Conservation (phyloP, 2,113 vertebrate species). For the Enhydra lutris region DNA sequence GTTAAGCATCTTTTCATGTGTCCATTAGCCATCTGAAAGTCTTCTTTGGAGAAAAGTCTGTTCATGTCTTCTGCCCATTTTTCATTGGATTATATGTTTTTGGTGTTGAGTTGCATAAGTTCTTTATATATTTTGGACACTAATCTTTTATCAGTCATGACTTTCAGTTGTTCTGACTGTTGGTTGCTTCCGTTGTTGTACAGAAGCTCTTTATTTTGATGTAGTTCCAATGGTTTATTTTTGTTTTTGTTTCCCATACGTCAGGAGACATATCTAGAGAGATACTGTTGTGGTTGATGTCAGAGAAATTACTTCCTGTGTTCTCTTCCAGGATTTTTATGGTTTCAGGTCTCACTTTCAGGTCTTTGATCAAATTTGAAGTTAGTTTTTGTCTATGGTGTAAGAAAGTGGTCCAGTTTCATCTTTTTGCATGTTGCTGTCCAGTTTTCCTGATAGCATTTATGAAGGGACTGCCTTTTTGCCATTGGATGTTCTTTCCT, state of each 20-base stretch:
- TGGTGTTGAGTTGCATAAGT: not conserved
- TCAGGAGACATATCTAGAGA: not conserved
- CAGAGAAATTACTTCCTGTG: not conserved
- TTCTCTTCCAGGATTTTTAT: not conserved
- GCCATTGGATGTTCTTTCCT: not conserved
- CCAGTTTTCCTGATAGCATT: not conserved
- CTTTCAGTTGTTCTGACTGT: not conserved
- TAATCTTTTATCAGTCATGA: not conserved
- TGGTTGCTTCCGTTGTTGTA: not conserved
- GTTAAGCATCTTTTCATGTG: not conserved
- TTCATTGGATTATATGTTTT: not conserved
- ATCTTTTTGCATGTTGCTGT: not conserved
- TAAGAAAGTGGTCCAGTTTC: not conserved
- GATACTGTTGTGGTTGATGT: not conserved
- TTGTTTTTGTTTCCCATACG: not conserved
- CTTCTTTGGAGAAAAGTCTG: not conserved
- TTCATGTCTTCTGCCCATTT: not conserved
- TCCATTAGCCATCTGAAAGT: not conserved
- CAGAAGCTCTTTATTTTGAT: not conserved
- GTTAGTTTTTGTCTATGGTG: not conserved
- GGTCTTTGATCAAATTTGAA: not conserved
- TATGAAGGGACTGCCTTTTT: not conserved
- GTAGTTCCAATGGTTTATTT: not conserved
- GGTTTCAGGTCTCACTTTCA: not conserved
- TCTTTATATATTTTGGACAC: not conserved